These are phyloP conservation scores for Batillaria attramentaria DNA, from an alignment of 1,140 invertebrate genomes.

Conservation along the genomic window DNA sequence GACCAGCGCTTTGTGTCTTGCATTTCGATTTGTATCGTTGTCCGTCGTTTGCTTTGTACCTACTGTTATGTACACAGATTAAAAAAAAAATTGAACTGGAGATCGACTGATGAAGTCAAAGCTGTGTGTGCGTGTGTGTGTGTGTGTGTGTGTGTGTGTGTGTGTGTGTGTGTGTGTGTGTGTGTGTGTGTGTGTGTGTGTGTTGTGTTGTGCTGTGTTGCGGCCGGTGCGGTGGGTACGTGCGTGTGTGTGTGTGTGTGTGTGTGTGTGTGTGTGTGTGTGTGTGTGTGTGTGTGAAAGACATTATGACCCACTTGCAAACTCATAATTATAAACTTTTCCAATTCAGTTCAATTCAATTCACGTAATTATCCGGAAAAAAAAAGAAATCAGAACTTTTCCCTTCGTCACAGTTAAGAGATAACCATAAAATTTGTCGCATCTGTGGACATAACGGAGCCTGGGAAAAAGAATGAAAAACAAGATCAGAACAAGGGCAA, in stretches of 20 bases:
- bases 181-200: conserved; percentile 13
- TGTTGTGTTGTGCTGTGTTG: too few relatives aligned
- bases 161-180: conserved; percentile 6
- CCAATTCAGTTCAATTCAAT: not conserved
- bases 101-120: not conserved
- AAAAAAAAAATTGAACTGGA: not conserved
- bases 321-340: not conserved
- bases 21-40: not conserved
- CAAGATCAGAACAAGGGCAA: too few relatives aligned
- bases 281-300: not conserved
- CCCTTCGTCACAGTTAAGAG: not conserved
- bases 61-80: not conserved
- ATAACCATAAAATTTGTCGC: not conserved
- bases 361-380: not conserved
- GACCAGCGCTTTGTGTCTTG: not conserved
- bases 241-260: not conserved
- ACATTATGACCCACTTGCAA: not conserved
- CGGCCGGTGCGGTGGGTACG: not conserved
- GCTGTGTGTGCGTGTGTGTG: not conserved
- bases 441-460: too few relatives aligned
- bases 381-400: too few relatives aligned
- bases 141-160: conserved; percentile 17
- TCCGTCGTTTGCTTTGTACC: not conserved
- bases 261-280: not conserved
- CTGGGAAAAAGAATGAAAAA: too few relatives aligned